A percentile compares a stretch with the other conserved stretches of the same genome.
Conservation (phyloP, 1,140 invertebrate genomes). For the Chymomyza costata region DNA sequence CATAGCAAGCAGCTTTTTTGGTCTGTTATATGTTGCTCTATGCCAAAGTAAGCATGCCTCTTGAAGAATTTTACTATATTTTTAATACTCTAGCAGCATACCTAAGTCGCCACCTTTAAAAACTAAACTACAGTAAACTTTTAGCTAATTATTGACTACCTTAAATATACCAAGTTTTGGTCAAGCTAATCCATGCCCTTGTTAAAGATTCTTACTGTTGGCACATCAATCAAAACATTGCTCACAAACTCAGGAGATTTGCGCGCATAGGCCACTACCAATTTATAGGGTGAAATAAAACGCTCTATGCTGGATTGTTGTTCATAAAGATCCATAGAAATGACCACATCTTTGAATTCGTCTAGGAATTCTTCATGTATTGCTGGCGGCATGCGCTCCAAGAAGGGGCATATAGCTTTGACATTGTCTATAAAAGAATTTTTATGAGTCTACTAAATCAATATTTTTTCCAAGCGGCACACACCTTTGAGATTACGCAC, state of each 20-base stretch:
- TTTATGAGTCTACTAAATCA: background rate
- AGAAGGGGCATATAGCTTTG: slow-evolving; percentile 85
- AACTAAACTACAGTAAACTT: no score
- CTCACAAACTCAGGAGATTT: slow-evolving; percentile 76
- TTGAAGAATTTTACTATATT: no score
- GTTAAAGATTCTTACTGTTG: background rate
- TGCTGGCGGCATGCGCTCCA: slow-evolving; percentile 80
- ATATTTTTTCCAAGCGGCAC: background rate
- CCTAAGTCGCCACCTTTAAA: no score
- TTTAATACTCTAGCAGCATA: no score
- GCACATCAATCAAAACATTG: slow-evolving; percentile 26
- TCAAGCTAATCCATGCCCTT: slow-evolving; percentile 35
- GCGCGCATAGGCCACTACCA: slow-evolving; percentile 78
- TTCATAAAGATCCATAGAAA: slow-evolving; percentile 75
- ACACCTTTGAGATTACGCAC: slow-evolving; percentile 61
- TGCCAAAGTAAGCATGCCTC: no score
- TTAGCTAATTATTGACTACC: no score
- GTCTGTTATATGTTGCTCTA: no score
- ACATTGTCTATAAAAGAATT: slow-evolving; percentile 77
- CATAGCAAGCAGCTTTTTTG: no score
- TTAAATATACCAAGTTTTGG: no score
- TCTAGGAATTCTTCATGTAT: slow-evolving; percentile 81
- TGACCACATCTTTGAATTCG: slow-evolving; percentile 77
- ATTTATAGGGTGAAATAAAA: slow-evolving; percentile 76
- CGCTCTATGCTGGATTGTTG: slow-evolving; percentile 41